Evolutionary conservation across 2,113 vertebrate genomes (phyloP).

Genomic region (Ailuropoda melanoleuca): DNA sequence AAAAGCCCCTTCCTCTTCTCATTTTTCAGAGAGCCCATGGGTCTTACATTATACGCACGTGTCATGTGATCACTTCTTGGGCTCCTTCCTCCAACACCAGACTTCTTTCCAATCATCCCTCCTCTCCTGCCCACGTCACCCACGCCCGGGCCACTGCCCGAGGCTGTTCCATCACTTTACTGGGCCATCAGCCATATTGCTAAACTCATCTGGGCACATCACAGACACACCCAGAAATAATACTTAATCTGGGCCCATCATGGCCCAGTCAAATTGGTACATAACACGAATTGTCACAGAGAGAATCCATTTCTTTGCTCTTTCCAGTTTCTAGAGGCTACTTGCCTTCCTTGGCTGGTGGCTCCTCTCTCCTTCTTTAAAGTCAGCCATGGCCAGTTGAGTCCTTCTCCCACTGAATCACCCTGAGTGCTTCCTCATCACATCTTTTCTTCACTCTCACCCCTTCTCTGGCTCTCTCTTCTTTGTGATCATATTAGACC

Average conservation of each 20-base stretch:
- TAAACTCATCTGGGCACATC: background rate
- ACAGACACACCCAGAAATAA: background rate
- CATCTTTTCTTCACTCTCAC: background rate
- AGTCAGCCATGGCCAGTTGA: background rate
- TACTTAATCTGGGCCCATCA: background rate
- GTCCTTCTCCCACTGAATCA: background rate
- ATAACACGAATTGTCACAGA: background rate
- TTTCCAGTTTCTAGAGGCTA: background rate
- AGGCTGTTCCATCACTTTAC: rapidly evolving
- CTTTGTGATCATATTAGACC: background rate
- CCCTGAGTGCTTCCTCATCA: background rate
- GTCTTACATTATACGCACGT: rapidly evolving
- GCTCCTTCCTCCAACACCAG: background rate
- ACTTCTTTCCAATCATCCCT: background rate
- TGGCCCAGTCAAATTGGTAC: background rate
- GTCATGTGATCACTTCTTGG: too few species aligned
- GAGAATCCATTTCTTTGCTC: background rate
- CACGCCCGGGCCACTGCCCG: background rate
- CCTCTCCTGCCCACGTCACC: background rate
- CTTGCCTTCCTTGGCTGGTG: background rate
- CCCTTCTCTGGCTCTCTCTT: background rate
- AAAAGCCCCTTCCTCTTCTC: background rate
- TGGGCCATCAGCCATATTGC: background rate
- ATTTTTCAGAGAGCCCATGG: too few species aligned
- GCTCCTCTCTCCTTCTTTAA: background rate